Percentiles rank a stretch among this genome's conserved stretches.
These are phyloP conservation scores for Rallus crepitans DNA, from an alignment of 2,797 vertebrate genomes.

Conservation along the genomic window DNA sequence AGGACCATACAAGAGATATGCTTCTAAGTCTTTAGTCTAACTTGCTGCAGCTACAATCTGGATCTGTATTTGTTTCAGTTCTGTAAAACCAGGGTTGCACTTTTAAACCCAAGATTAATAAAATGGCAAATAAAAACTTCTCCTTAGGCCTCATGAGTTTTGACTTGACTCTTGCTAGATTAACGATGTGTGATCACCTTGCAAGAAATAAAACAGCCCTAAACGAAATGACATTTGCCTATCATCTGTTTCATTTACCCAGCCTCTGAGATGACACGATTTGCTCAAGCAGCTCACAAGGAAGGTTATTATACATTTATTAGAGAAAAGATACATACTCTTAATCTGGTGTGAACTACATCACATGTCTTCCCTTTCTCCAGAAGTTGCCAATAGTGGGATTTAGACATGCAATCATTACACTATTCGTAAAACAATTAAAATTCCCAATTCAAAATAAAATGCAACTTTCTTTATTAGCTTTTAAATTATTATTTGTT, in stretches of 20 bases:
- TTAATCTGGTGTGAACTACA: neutral
- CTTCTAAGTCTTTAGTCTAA: neutral
- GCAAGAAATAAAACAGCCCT: neutral
- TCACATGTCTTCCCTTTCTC: neutral
- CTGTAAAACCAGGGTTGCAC: neutral
- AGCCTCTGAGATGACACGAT: neutral
- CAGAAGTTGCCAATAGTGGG: neutral
- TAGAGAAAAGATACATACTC: neutral
- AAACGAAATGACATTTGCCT: neutral
- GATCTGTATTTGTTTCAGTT: neutral
- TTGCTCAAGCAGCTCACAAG: neutral
- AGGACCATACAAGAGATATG: neutral
- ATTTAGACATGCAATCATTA: neutral
- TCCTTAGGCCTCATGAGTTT: neutral
- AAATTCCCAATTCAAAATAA: neutral
- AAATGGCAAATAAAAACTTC: neutral
- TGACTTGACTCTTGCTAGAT: neutral
- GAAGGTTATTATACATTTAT: neutral
- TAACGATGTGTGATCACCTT: rapidly evolving
- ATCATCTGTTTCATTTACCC: neutral
- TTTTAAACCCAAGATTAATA: neutral
- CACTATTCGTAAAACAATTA: neutral
- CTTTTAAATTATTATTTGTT: neutral
- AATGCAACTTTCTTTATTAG: neutral
- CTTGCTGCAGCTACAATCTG: neutral